phyloP scores from a whole-genome alignment of 2,113 vertebrate species.

The Accipiter virgatus region DNA sequence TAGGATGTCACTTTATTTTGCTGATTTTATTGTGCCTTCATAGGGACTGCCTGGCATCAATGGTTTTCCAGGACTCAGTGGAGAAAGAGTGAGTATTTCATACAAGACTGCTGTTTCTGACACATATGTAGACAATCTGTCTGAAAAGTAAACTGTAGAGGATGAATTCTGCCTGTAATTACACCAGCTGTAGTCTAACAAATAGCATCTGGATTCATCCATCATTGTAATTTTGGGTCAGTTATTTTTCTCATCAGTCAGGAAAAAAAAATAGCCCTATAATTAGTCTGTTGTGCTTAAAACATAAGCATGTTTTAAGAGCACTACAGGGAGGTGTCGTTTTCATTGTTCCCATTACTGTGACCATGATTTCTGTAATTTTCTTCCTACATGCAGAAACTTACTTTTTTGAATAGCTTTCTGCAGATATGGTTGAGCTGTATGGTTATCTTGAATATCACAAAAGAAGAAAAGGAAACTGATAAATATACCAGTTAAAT shows the following conservation, averaged over 20 bases:
- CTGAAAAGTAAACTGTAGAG: neutral
- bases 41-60: conserved; percentile 81
- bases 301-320: neutral
- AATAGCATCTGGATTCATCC: neutral
- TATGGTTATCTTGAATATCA: neutral
- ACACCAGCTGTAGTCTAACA: neutral
- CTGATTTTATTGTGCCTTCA: neutral
- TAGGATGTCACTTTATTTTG: neutral
- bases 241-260: neutral
- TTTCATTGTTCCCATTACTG: neutral
- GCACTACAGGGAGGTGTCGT: neutral
- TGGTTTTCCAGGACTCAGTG: conserved; percentile 75
- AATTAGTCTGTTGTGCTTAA: neutral
- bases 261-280: neutral
- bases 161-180: neutral
- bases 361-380: neutral
- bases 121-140: neutral
- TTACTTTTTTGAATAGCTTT: neutral
- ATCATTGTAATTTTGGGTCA: neutral
- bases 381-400: neutral
- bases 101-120: neutral
- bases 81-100: conserved; percentile 74
- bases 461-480: neutral
- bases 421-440: neutral
- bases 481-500: conserved; percentile 17